phyloP scores from a whole-genome alignment of 2,888 invertebrate species.

The Suillia variegata region DNA sequence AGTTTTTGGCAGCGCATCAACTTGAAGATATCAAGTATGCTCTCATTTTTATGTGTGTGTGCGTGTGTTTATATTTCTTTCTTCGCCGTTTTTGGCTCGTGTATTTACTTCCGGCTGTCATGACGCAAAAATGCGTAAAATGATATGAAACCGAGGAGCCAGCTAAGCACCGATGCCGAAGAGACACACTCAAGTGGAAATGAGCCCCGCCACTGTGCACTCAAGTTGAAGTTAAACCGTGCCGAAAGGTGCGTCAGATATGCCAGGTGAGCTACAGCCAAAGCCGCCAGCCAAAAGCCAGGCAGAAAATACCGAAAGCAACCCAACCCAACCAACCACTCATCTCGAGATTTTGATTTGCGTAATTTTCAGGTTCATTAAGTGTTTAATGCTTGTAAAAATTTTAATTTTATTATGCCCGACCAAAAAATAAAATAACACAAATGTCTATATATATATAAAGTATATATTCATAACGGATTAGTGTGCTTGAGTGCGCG shows the following conservation, averaged over 20 bases:
- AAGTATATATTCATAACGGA: slow-evolving; percentile 1
- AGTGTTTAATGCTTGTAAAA: slow-evolving; percentile 52
- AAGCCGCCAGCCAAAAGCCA: neutral
- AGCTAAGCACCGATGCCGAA: neutral
- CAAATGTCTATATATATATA: too few species aligned
- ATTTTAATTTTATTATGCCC: slow-evolving; percentile 51
- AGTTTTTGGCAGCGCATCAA: neutral
- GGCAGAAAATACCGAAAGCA: neutral
- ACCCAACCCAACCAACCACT: neutral
- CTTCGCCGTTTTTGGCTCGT: neutral
- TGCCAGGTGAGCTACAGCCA: neutral
- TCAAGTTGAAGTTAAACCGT: neutral
- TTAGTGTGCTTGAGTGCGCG: neutral
- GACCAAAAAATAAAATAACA: too few species aligned
- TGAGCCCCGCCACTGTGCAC: too few species aligned
- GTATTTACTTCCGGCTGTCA: neutral
- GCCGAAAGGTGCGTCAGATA: too few species aligned
- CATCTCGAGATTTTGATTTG: slow-evolving; percentile 41
- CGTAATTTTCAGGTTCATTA: slow-evolving; percentile 57
- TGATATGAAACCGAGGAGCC: neutral
- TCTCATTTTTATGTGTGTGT: too few species aligned
- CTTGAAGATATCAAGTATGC: neutral
- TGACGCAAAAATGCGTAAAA: neutral
- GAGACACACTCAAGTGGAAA: slow-evolving; percentile 17
- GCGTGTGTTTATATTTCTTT: slow-evolving; percentile 10